Evolutionary conservation across 2,888 invertebrate genomes (phyloP).

Genomic region (Apodemia duryi): DNA sequence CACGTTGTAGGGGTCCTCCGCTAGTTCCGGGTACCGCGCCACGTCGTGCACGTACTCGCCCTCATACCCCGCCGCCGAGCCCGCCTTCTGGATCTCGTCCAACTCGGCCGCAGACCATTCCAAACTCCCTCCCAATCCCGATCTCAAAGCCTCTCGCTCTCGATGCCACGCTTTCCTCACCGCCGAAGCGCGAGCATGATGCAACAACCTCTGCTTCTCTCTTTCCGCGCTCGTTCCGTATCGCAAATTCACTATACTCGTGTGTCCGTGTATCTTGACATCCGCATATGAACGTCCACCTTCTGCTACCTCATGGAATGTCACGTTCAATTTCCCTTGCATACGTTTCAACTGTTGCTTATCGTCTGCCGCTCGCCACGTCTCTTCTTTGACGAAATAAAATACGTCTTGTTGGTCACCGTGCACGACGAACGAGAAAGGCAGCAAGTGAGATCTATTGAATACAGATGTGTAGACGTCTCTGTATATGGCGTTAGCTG

Average conservation of each 20-base stretch:
- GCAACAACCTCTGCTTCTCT: slow-evolving; percentile 92
- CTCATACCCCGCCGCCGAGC: slow-evolving; percentile 91
- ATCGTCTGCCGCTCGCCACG: slow-evolving; percentile 93
- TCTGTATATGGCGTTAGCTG: slow-evolving; percentile 93
- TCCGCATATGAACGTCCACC: slow-evolving; percentile 88
- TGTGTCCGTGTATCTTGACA: slow-evolving; percentile 93
- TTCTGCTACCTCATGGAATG: slow-evolving; percentile 91
- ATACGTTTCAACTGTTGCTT: slow-evolving; percentile 92
- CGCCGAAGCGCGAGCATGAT: slow-evolving; percentile 93
- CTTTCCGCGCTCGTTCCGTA: slow-evolving; percentile 95
- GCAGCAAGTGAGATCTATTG: slow-evolving; percentile 91
- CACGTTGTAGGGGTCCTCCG: slow-evolving; percentile 97
- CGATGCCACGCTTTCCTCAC: slow-evolving; percentile 95
- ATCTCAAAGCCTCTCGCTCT: slow-evolving; percentile 90
- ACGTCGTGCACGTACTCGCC: slow-evolving; percentile 96
- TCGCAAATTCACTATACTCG: slow-evolving; percentile 94
- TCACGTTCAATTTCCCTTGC: slow-evolving; percentile 94
- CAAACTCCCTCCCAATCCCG: slow-evolving; percentile 85
- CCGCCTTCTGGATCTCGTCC: slow-evolving; percentile 92
- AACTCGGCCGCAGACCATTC: slow-evolving; percentile 94
- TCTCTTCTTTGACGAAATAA: slow-evolving; percentile 95
- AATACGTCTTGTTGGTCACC: slow-evolving; percentile 94
- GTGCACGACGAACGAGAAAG: slow-evolving; percentile 92
- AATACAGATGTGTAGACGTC: slow-evolving; percentile 96
- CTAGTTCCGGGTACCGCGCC: slow-evolving; percentile 92